These are phyloP conservation scores for Chaetophractus vellerosus DNA, from an alignment of 2,797 vertebrate genomes.

Conservation along the genomic window DNA sequence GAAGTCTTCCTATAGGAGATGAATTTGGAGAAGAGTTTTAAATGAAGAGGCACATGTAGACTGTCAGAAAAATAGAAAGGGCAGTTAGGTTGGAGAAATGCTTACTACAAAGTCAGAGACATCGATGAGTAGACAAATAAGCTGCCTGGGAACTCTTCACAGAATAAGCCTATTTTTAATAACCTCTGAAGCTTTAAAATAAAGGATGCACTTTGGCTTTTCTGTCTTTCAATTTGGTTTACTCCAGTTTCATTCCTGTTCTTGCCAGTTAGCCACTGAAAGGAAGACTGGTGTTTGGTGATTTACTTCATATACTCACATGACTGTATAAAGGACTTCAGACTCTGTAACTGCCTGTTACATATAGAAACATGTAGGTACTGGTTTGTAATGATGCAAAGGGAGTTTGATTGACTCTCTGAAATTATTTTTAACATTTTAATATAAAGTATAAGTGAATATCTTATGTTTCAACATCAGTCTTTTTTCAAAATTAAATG, in stretches of 20 bases:
- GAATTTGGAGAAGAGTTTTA: conserved; percentile 57
- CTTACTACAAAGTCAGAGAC: conserved; percentile 26
- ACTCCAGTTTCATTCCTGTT: conserved; percentile 52
- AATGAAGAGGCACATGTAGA: background rate
- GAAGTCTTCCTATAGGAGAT: background rate
- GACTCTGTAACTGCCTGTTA: conserved; percentile 41
- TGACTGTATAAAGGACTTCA: conserved; percentile 20
- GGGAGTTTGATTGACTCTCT: conserved; percentile 49
- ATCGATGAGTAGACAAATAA: background rate
- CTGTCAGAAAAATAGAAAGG: conserved; percentile 63
- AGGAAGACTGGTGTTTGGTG: conserved; percentile 36
- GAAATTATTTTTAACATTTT: conserved; percentile 48
- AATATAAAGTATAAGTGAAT: conserved; percentile 46
- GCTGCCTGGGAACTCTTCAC: background rate
- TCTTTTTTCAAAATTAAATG: conserved; percentile 67
- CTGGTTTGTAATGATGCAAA: conserved; percentile 53
- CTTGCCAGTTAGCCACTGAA: conserved; percentile 49
- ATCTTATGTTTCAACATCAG: conserved; percentile 57
- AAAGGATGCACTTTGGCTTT: conserved; percentile 40
- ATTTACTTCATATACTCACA: conserved; percentile 30
- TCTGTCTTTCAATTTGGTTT: conserved; percentile 45
- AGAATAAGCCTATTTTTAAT: conserved; percentile 15
- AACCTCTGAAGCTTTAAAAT: conserved; percentile 39
- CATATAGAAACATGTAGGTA: conserved; percentile 44
- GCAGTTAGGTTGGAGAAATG: conserved; percentile 19